Base-by-base conservation (phyloP, 92 coral and sea anemone species). In the Nematostella vectensis region DNA sequence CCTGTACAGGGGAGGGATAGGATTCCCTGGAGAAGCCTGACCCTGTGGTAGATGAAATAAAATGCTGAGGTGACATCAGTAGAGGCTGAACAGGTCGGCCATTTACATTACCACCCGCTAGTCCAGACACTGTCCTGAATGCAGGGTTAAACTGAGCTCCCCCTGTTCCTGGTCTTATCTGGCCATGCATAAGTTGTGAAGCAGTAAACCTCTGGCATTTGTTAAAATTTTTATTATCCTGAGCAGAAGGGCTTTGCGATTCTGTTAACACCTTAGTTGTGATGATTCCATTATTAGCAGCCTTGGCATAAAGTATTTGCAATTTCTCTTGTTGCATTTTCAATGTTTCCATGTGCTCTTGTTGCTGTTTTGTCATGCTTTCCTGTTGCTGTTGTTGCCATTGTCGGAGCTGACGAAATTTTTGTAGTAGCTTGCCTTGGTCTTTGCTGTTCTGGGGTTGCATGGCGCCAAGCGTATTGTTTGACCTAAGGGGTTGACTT, bases 341-440 rank as follows among this genome's bases (percentile, higher is more conserved):
- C 0, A 88, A 37, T 1, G 82, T 69, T 48, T 79, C 88, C 88
- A 81, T 75, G 27, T 74, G 80, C 42, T 81, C 83, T 31, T 79
- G 94, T 25, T 77, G 99, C 36, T 77, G 95, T 40, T 72, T 69
- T 62, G 70, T 67, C 94, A 93, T 85, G 69, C 74, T 93, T 38
- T 93, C 93, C 45, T 93, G 96, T 25, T 85, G 91, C 20, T 93
- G 99, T 48, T 86, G 96, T 27, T 87, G 96, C 99, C 99, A 93
- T n/a, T 78, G 99, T 18, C 91, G 88, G 16, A 93, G 80, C 50
- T 93, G 93, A 28, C 93, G 64, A 49, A 93, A 81, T 61, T 93
- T 93, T 55, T 85, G 82, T 25, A 93, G 62, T 15, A 93, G 74
- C 55, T 85, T 82, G 0, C 73, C 84, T 51, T 82, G 99, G 29